A percentile compares a stretch with the other conserved stretches of the same genome.
Evolutionary conservation across 2,113 vertebrate species (phyloP).

Genomic region (Dicrurus megarhynchus): DNA sequence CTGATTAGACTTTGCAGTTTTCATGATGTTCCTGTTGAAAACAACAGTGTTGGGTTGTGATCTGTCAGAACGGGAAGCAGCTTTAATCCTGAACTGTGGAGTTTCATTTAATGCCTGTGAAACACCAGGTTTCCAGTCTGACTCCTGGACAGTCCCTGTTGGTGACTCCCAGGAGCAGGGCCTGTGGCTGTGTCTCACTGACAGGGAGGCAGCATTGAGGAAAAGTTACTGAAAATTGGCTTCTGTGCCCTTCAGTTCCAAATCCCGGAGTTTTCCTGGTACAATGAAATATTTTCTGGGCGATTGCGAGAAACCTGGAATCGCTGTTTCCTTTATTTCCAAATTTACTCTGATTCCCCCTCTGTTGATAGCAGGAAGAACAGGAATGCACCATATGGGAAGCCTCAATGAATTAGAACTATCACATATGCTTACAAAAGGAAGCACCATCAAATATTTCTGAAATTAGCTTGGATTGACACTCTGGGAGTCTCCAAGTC

Average conservation of each 20-base stretch:
- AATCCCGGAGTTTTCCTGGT: neutral
- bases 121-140: neutral
- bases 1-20: neutral
- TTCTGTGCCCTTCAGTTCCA: neutral
- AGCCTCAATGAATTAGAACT: neutral
- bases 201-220: neutral
- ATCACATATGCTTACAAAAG: neutral
- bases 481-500: neutral
- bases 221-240: neutral
- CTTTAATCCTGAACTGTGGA: neutral
- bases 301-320: neutral
- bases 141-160: fast-evolving
- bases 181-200: neutral
- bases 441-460: neutral
- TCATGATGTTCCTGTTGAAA: neutral
- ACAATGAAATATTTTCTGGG: neutral
- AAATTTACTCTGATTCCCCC: neutral
- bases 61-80: neutral
- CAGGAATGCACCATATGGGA: neutral
- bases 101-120: neutral
- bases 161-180: neutral
- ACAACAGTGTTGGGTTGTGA: neutral
- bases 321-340: neutral
- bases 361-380: neutral
- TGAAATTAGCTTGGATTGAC: neutral